Base-by-base conservation (phyloP, 2,113 vertebrate genomes). In the Gavia stellata region DNA sequence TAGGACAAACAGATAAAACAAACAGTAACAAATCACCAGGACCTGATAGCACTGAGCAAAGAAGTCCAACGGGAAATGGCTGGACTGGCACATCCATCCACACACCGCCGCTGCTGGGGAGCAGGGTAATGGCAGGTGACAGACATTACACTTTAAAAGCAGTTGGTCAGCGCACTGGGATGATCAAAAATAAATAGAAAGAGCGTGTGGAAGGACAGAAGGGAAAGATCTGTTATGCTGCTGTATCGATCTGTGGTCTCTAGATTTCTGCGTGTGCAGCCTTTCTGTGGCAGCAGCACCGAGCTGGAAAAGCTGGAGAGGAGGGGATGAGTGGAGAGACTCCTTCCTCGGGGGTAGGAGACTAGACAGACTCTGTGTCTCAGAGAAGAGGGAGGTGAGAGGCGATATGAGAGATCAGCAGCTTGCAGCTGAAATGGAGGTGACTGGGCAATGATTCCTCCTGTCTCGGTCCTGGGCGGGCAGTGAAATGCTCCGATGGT, bases 201-300 rank as follows among this genome's bases (percentile, higher is more conserved):
- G 29, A 45, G 21, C n/a, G 18, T 9, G 11, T 62, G 8, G 34
- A 78, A 88, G 38, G 40, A 58, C 12, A 47, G 67, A 75, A 87
- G n/a, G 55, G 26, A 40, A 79, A 73, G 33, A 40, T 1, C 5
- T 44, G 8, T 56, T 33, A n/a, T 0, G 5, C 6, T 2, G 0
- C 33, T 81, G 6, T 68, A 16, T 55, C 1, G 12, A 5, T 44
- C 49, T 56, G 36, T 49, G 58, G 36, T 44, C 62, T 86, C 38
- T 67, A 56, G 18, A 47, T 20, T 66, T 47, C 12, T 15, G 17
- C 7, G 7, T 31, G 17, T 45, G 40, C 20, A 62, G 70, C 58
- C 36, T 52, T 71, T 71, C 42, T 66, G 47, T 44, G 34, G 34
- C 28, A 75, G 67, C 67, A 86, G 67, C 50, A 79, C 17, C 0